Conservation (phyloP, 2,113 vertebrate species). For the Mugil cephalus region DNA sequence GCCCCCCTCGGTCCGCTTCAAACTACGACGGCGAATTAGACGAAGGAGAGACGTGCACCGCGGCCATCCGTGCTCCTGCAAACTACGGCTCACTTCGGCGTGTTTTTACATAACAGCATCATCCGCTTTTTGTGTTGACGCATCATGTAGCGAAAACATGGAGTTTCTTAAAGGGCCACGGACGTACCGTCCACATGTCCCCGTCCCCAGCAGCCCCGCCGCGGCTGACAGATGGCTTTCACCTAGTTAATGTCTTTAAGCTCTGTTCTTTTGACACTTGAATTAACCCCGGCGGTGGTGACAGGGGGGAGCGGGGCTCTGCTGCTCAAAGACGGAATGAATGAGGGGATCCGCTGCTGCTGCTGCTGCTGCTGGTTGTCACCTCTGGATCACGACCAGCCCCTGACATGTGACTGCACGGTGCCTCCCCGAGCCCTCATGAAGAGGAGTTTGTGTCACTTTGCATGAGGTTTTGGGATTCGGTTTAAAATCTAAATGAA, state of each 20-base stretch:
- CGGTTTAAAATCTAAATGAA: no score
- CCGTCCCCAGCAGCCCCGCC: constrained; percentile 50
- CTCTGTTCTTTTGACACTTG: constrained; percentile 46
- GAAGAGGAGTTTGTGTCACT: background rate
- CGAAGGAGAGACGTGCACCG: background rate
- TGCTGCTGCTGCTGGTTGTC: no score
- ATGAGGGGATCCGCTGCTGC: constrained; percentile 24
- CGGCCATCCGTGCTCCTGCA: constrained; percentile 34
- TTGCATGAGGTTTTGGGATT: no score
- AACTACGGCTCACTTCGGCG: constrained; percentile 76
- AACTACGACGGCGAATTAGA: background rate
- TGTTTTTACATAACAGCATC: constrained; percentile 88
- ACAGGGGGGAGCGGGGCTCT: background rate
- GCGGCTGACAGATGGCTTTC: constrained; percentile 66
- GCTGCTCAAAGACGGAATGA: background rate
- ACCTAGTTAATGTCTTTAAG: constrained; percentile 46
- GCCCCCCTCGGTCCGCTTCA: background rate
- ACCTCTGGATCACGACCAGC: constrained; percentile 20
- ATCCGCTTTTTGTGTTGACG: constrained; percentile 86
- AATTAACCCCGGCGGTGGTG: constrained; percentile 29
- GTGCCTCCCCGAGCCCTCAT: constrained; percentile 18
- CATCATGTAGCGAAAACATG: constrained; percentile 87
- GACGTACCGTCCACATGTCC: constrained; percentile 68
- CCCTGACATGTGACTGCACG: constrained; percentile 37
- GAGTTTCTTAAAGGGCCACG: constrained; percentile 89